These are phyloP conservation scores for Nymphalis io DNA, from an alignment of 1,140 invertebrate species.

Conservation along the genomic window DNA sequence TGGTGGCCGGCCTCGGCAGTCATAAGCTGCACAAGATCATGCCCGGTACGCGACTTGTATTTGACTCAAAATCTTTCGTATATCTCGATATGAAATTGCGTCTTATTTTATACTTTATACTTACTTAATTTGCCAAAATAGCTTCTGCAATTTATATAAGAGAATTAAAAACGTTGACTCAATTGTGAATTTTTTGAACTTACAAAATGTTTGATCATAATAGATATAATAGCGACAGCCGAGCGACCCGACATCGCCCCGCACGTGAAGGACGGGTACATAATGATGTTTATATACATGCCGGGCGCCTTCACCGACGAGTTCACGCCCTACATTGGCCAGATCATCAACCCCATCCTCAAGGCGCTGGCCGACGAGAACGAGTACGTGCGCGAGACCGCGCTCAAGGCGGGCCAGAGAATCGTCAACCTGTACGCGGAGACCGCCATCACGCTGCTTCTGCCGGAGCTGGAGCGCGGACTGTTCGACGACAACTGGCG, in stretches of 20 bases:
- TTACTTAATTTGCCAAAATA: too few relatives aligned
- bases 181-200: background rate
- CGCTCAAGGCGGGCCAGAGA: conserved; percentile 96
- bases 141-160: too few relatives aligned
- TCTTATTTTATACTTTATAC: too few relatives aligned
- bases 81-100: too few relatives aligned
- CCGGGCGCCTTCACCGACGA: conserved; percentile 97
- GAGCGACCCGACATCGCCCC: conserved; percentile 97
- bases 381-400: conserved; percentile 98
- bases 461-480: conserved; percentile 97
- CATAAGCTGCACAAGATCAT: conserved; percentile 97
- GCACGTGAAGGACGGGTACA: conserved; percentile 99
- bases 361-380: conserved; percentile 99
- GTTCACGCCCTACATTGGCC: conserved; percentile 97
- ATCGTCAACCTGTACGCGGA: conserved; percentile 98
- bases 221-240: conserved; percentile 97
- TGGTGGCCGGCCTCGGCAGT: conserved; percentile 97
- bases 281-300: conserved; percentile 99
- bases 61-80: background rate
- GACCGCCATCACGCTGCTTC: conserved; percentile 94
- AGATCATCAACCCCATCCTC: conserved; percentile 98
- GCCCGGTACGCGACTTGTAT: conserved; percentile 83
- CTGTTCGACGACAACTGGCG: conserved; percentile 99
- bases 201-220: background rate
- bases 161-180: background rate